phyloP scores from a whole-genome alignment of 2,797 vertebrate genomes.

The Lithobates pipiens region DNA sequence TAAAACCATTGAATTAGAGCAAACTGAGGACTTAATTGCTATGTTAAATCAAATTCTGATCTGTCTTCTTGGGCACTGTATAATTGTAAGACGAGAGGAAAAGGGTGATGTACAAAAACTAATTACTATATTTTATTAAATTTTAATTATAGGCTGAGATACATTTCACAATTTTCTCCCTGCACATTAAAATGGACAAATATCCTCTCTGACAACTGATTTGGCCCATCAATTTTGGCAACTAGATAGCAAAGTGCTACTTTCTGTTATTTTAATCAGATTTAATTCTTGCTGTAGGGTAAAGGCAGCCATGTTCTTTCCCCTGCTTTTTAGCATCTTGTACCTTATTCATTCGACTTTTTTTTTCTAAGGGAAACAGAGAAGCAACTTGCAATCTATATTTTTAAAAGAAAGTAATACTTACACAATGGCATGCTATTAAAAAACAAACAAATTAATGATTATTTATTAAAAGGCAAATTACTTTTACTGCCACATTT shows the following conservation, averaged over 20 bases:
- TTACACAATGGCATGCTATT: constrained; percentile 19
- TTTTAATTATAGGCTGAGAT: constrained; percentile 57
- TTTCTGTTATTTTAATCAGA: constrained; percentile 57
- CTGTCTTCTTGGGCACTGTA: constrained; percentile 35
- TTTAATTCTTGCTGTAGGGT: constrained; percentile 48
- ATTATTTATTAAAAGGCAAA: too few species aligned
- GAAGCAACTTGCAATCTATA: constrained; percentile 7
- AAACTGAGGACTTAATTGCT: constrained; percentile 46
- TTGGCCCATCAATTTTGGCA: constrained; percentile 41
- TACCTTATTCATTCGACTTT: constrained; percentile 42
- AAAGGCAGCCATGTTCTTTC: constrained; percentile 3
- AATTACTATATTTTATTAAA: constrained; percentile 61
- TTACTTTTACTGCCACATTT: too few species aligned
- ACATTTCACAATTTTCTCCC: constrained; percentile 39
- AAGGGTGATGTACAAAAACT: constrained; percentile 31
- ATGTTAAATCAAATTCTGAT: constrained; percentile 57
- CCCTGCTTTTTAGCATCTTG: constrained; percentile 2
- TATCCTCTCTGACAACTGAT: constrained; percentile 24
- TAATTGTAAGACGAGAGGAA: constrained; percentile 53
- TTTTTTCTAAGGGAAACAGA: constrained; percentile 15
- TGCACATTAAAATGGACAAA: constrained; percentile 49
- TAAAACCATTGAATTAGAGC: constrained; percentile 21
- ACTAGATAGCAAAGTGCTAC: constrained; percentile 47
- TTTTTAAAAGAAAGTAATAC: not conserved
- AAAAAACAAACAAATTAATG: not conserved